Evolutionary conservation across 2,888 invertebrate genomes (phyloP).

Genomic region (Drosophila picticornis): DNA sequence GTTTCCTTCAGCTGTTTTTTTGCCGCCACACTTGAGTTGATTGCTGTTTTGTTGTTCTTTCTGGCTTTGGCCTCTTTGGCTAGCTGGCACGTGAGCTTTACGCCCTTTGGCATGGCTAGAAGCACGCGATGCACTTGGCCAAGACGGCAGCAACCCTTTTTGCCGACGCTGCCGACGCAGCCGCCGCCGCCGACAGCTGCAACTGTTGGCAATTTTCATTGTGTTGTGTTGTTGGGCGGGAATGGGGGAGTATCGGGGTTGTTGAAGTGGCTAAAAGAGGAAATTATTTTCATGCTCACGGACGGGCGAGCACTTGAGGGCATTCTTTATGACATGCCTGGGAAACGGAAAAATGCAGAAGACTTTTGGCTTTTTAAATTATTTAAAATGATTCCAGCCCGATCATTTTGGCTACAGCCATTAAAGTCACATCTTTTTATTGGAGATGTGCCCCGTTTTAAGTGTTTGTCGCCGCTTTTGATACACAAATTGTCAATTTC

Average conservation of each 20-base stretch:
- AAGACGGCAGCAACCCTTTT: constrained; percentile 45
- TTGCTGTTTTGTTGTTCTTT: constrained; percentile 38
- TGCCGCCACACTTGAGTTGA: constrained; percentile 35
- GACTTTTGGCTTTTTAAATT: constrained; percentile 57
- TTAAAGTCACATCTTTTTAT: background rate
- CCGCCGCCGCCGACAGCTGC: constrained; percentile 49
- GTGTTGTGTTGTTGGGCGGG: constrained; percentile 1
- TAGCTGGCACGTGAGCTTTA: constrained; percentile 49
- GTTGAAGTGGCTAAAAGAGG: constrained; percentile 11
- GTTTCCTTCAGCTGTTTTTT: constrained; percentile 12
- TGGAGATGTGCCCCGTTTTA: constrained; percentile 6
- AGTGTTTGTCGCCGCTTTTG: constrained; percentile 51
- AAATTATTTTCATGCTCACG: constrained; percentile 77
- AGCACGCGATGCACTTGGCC: constrained; percentile 81
- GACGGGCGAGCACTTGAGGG: constrained; percentile 71
- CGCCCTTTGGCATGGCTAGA: constrained; percentile 51
- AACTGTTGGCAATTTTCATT: constrained; percentile 71
- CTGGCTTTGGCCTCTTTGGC: constrained; percentile 60
- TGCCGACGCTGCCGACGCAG: background rate
- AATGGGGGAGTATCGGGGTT: background rate
- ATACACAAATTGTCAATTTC: constrained; percentile 73
- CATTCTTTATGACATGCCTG: constrained; percentile 76
- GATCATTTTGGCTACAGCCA: constrained; percentile 12
- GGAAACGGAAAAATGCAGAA: constrained; percentile 49
- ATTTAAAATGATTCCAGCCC: constrained; percentile 55